Conservation (phyloP, 2,113 vertebrate genomes). For the Hydropotes inermis region DNA sequence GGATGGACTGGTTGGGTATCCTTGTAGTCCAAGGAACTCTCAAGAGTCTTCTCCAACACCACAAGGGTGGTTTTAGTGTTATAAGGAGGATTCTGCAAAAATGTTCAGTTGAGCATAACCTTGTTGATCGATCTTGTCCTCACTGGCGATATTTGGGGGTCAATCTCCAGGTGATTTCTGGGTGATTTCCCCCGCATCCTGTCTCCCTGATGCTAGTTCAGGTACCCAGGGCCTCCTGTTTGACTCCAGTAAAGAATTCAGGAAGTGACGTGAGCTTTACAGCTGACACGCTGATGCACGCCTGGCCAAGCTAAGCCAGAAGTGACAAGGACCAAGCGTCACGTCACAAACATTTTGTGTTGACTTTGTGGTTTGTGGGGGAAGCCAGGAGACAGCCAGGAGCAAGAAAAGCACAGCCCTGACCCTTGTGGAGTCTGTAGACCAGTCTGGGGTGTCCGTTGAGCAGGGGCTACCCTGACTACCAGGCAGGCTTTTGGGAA, state of each 20-base stretch:
- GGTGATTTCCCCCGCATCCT: background rate
- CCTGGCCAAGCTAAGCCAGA: background rate
- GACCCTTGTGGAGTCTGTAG: background rate
- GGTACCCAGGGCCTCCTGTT: background rate
- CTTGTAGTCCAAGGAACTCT: background rate
- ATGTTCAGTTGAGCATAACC: background rate
- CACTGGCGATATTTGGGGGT: background rate
- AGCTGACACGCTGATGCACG: fast-evolving
- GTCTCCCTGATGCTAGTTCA: background rate
- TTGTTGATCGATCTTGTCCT: background rate
- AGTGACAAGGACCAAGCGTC: background rate
- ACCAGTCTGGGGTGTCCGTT: fast-evolving
- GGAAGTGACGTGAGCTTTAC: background rate
- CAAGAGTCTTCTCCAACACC: background rate
- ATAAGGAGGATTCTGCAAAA: background rate
- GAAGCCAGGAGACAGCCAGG: background rate
- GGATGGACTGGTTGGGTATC: background rate
- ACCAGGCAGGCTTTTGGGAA: background rate
- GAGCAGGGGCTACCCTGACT: background rate
- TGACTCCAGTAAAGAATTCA: background rate
- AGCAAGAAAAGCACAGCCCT: background rate
- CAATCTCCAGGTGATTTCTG: background rate
- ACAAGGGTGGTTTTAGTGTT: background rate
- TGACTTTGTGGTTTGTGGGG: background rate
- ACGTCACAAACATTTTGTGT: background rate